Base-by-base conservation (phyloP, 2,888 invertebrate species). In the Copidosoma aretas region DNA sequence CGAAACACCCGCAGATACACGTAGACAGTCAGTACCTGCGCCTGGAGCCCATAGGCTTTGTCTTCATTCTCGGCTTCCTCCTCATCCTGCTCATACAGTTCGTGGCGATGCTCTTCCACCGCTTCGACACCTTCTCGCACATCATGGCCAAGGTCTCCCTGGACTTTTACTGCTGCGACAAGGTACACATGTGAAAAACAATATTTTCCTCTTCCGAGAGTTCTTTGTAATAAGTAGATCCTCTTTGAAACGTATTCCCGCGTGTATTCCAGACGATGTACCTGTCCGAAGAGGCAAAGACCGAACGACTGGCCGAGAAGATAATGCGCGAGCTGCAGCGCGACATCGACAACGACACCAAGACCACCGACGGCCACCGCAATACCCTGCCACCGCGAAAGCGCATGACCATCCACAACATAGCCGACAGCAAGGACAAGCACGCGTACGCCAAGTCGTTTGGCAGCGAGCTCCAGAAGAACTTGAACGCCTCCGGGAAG, bases 81-180 rank as follows among this genome's bases (percentile, higher is more conserved):
- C 77, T 86, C 10, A 87, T 90, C 72, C 80, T 90, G 25, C 76
- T 87, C 19, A 85, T 90, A 56, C 89, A 91, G 84, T 90, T 90
- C 77, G 72, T 87, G 14, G 89, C 88, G 41, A 90, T 90, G 89
- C 76, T 90, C 71, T 84, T 88, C 77, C 90, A 90, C 83, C 86
- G 90, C 53, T 87, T 89, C 75, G 86, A 87, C 60, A 90, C 90
- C 0, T 83, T 91, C 72, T 85, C 89, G 1, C 90, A 90, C 77
- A 87, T 90, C 70, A 82, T 90, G 79, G 93, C 98, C 39, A 95
- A 97, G 12, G 96, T 97, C n/a, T 94, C 94, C 83, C 86, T 98
- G 63, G 92, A 92, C 79, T 90, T 90, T n/a, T 21, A 56, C 19
- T 68, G 71, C n/a, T 71, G 62, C 46, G 49, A 62, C 21, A 63